Base-by-base conservation (phyloP, 2,113 vertebrate species). In the Bambusicola thoracicus region DNA sequence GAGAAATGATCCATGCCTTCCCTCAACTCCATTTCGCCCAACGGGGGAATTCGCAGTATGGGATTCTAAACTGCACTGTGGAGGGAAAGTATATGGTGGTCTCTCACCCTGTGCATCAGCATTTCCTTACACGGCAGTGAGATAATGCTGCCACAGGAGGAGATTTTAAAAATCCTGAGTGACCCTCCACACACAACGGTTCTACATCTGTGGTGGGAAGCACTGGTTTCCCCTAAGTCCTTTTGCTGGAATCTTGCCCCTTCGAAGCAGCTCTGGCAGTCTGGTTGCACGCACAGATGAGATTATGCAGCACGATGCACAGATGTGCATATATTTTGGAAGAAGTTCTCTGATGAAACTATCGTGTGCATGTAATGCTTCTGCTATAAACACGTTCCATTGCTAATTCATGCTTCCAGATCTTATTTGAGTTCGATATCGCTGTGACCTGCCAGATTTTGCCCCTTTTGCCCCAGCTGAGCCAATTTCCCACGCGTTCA, bases 401-500 rank as follows among this genome's bases (percentile, higher is more conserved):
- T 55, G 19, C 4, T 79, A 30, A 49, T 61, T 61, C 6, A 0
- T 24, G 19, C 11, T 66, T 46, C 36, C 40, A 76, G 21, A 6
- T 17, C 32, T 66, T 41, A 32, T 30, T 46, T 68, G 3, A 19
- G 22, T 19, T 30, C 38, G 72, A 25, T 9, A 13, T 13, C 30
- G 17, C 30, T 89, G 56, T n/a, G 32, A 30, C 11, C 55, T 69
- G 51, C 7, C 34, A 17, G 46, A 21, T 36, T 53, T 22, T 25
- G 34, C 18, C 8, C 11, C 7, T 34, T 83, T 22, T 61, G 14
- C 5, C 11, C 10, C 22, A 2, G 3, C 2, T 21, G 21, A 18
- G 10, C 15, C 34, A 12, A 3, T 16, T 81, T 56, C 65, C 61
- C 2, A 0, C 29, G 15, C 0, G 0, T 13, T 4, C 15, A 13